phyloP scores from a whole-genome alignment of 2,888 invertebrate genomes.

The Disparrhopalites patrizii region DNA sequence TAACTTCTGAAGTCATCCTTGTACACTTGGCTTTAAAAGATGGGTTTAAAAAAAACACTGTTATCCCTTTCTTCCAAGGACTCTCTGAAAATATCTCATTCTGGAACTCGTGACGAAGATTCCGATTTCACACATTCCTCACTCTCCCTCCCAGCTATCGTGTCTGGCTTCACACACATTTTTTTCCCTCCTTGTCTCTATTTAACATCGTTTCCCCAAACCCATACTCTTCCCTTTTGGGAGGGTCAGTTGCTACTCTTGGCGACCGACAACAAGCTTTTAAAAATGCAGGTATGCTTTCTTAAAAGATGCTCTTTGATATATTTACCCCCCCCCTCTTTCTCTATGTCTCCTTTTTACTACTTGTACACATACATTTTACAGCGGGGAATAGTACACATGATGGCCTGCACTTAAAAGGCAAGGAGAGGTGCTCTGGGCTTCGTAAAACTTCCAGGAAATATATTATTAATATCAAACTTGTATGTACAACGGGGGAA shows the following conservation, averaged over 20 bases:
- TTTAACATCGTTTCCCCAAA: neutral
- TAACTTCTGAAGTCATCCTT: neutral
- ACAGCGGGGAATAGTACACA: too few species aligned
- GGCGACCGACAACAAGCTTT: too few species aligned
- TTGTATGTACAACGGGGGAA: too few species aligned
- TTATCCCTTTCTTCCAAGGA: slow-evolving; percentile 1
- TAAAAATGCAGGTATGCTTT: too few species aligned
- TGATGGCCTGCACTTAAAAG: too few species aligned
- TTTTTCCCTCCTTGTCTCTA: neutral
- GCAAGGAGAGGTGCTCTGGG: too few species aligned
- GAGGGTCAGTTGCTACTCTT: slow-evolving; percentile 3
- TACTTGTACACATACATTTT: too few species aligned
- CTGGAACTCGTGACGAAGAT: neutral
- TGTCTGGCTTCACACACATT: neutral
- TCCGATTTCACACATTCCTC: neutral
- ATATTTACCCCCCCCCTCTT: too few species aligned
- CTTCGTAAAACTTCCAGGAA: too few species aligned
- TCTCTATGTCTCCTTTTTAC: too few species aligned
- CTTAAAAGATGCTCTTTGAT: too few species aligned
- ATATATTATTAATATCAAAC: too few species aligned
- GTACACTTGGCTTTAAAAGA: neutral
- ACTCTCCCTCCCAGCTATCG: neutral
- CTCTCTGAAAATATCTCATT: neutral
- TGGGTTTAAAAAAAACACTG: neutral
- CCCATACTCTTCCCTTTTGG: neutral